Evolutionary conservation across 2,797 vertebrate species (phyloP).

Genomic region (Morus bassanus): DNA sequence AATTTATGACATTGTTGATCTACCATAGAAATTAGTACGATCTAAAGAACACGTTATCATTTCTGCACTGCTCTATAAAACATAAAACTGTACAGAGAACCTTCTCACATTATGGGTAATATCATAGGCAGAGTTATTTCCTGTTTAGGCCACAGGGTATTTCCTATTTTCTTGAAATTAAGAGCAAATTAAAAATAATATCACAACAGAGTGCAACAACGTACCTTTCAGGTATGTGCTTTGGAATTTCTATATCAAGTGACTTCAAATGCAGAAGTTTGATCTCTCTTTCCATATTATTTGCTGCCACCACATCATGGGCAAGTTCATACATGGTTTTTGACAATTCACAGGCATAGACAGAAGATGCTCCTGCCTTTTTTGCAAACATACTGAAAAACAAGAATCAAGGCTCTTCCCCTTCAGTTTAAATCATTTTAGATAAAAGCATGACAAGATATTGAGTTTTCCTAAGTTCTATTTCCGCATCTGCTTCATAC

Average conservation of each 20-base stretch:
- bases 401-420: background rate
- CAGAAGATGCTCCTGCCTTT: constrained; percentile 85
- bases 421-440: background rate
- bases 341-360: constrained; percentile 94
- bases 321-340: constrained; percentile 98
- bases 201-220: background rate
- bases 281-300: constrained; percentile 86
- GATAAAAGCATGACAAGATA: background rate
- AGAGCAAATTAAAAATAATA: background rate
- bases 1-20: background rate
- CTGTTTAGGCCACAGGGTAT: background rate
- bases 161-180: background rate
- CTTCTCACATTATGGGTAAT: background rate
- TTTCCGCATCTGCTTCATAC: background rate
- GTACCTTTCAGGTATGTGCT: constrained; percentile 90
- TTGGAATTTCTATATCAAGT: constrained; percentile 90
- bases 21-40: background rate
- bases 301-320: constrained; percentile 87
- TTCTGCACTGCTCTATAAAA: background rate
- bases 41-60: background rate
- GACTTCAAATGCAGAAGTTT: constrained; percentile 93
- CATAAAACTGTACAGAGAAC: background rate
- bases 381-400: constrained; percentile 92
- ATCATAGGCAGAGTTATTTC: background rate
- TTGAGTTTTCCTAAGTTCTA: background rate